phyloP scores from a whole-genome alignment of 2,113 vertebrate genomes.

The Halcyon malimbica region DNA sequence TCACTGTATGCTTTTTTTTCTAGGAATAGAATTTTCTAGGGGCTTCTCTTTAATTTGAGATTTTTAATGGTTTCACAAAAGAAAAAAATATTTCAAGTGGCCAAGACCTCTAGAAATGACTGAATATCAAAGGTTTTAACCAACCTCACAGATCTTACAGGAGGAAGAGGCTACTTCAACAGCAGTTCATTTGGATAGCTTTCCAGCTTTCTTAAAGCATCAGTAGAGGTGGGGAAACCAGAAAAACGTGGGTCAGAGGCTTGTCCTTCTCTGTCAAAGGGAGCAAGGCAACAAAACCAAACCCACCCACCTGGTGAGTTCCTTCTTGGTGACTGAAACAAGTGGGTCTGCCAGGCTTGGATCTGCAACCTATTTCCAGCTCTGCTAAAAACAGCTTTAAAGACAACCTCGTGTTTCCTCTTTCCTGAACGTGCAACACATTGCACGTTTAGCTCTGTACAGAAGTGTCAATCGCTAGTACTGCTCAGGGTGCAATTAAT shows the following conservation, averaged over 20 bases:
- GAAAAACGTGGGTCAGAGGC: neutral
- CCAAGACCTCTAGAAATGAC: neutral
- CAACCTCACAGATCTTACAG: neutral
- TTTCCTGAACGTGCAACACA: neutral
- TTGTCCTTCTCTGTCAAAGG: neutral
- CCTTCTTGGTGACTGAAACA: neutral
- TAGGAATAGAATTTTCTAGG: neutral
- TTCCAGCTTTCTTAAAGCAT: neutral
- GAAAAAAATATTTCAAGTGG: neutral
- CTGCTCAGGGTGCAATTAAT: neutral
- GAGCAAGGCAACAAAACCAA: neutral
- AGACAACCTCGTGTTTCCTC: neutral
- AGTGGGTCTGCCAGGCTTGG: neutral
- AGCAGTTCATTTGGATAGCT: neutral
- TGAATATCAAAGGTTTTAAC: neutral
- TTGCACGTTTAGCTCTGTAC: neutral
- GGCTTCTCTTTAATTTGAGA: neutral
- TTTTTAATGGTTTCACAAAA: neutral
- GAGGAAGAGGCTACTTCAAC: neutral
- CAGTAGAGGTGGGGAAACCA: neutral
- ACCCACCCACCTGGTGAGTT: neutral
- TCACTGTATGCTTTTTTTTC: neutral
- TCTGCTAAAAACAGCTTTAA: constrained; percentile 26
- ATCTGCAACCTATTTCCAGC: neutral
- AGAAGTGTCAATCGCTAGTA: neutral